These are phyloP conservation scores for Trichonephila clavipes DNA, from an alignment of 1,140 invertebrate genomes.

Conservation along the genomic window DNA sequence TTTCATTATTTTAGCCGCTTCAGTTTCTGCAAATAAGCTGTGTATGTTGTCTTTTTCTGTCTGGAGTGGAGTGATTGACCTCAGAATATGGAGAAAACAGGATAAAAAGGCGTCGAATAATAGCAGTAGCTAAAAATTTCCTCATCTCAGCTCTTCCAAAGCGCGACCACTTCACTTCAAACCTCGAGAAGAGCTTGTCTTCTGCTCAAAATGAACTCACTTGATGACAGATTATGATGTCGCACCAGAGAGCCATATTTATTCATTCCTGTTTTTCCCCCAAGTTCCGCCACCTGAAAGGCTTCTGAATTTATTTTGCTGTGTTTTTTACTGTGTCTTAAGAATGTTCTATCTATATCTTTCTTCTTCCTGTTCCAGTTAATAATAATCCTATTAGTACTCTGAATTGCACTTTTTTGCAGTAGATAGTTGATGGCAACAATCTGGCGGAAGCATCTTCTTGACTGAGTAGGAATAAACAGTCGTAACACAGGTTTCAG, in stretches of 20 bases:
- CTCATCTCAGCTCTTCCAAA: slow-evolving; percentile 13
- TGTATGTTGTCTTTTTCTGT: background rate
- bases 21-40: background rate
- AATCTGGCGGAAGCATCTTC: slow-evolving; percentile 40
- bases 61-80: slow-evolving; percentile 40
- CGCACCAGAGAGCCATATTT: slow-evolving; percentile 30
- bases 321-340: slow-evolving; percentile 29
- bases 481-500: background rate
- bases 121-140: slow-evolving; percentile 48
- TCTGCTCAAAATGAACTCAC: slow-evolving; percentile 57
- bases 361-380: slow-evolving; percentile 68
- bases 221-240: slow-evolving; percentile 67
- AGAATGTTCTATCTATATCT: slow-evolving; percentile 31
- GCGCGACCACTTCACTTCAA: slow-evolving; percentile 60
- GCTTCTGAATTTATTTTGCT: slow-evolving; percentile 49
- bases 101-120: slow-evolving; percentile 1
- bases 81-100: background rate
- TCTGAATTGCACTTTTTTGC: background rate
- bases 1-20: background rate
- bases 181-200: slow-evolving; percentile 5
- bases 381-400: slow-evolving; percentile 57
- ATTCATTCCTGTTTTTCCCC: slow-evolving; percentile 26
- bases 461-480: background rate
- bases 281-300: slow-evolving; percentile 40
- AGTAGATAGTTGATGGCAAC: background rate